Percentiles rank a stretch among this genome's conserved stretches.
Evolutionary conservation across 2,797 vertebrate genomes (phyloP).

Genomic region (Antennarius maculatus): DNA sequence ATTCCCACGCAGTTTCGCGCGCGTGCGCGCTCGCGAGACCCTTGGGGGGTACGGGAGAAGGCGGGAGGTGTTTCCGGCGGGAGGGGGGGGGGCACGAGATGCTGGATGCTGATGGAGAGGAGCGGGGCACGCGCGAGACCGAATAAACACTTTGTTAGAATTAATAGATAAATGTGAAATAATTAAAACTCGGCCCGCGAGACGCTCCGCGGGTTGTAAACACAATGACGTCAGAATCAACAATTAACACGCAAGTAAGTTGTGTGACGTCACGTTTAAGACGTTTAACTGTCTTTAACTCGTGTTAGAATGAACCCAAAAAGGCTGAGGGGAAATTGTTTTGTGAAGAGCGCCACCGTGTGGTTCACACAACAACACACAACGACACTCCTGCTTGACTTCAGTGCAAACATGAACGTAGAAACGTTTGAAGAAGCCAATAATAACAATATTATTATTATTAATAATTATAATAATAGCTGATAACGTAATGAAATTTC

Average conservation of each 20-base stretch:
- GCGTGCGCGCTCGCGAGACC: slow-evolving; percentile 88
- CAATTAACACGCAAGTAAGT: not conserved
- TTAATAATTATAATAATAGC: too few relatives aligned
- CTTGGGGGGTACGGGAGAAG: slow-evolving; percentile 56
- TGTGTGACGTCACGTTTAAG: not conserved
- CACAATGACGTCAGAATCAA: fast-evolving
- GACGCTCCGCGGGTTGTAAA: not conserved
- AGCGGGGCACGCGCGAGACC: not conserved
- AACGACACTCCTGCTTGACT: not conserved
- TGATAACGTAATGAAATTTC: too few relatives aligned
- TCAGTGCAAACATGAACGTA: too few relatives aligned
- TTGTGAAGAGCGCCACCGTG: slow-evolving; percentile 67
- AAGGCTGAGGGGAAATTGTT: slow-evolving; percentile 24
- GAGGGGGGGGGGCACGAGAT: slow-evolving; percentile 8
- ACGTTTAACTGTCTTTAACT: too few relatives aligned
- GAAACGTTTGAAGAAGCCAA: too few relatives aligned
- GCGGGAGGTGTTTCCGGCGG: slow-evolving; percentile 11
- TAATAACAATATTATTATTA: too few relatives aligned
- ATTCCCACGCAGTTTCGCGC: slow-evolving; percentile 95
- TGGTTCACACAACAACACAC: slow-evolving; percentile 37
- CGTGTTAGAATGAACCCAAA: too few relatives aligned
- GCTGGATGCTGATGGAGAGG: slow-evolving; percentile 59
- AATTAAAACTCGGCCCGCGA: not conserved
- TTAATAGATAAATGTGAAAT: not conserved
- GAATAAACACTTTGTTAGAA: not conserved